phyloP scores from a whole-genome alignment of 2,113 vertebrate species.

The Brienomyrus brachyistius region DNA sequence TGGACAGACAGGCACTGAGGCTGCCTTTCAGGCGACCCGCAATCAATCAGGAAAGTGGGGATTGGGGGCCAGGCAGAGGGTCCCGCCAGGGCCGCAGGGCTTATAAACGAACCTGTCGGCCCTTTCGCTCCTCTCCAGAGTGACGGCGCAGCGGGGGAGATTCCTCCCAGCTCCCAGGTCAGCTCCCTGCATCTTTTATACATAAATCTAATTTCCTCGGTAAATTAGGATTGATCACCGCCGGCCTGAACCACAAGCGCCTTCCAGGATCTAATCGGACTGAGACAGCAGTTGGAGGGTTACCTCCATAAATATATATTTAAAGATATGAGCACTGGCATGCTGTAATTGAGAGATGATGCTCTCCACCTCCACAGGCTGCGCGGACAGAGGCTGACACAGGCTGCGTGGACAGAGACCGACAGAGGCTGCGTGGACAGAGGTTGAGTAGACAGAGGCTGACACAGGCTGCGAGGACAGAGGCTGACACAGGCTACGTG shows the following conservation, averaged over 20 bases:
- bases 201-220: slow-evolving; percentile 58
- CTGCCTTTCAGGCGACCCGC: neutral
- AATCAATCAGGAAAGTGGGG: neutral
- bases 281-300: slow-evolving; percentile 49
- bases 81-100: neutral
- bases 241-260: slow-evolving; percentile 57
- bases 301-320: slow-evolving; percentile 65
- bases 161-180: slow-evolving; percentile 52
- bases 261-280: slow-evolving; percentile 60
- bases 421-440: neutral
- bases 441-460: too few species aligned
- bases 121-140: neutral
- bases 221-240: slow-evolving; percentile 68
- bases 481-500: neutral
- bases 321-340: slow-evolving; percentile 51
- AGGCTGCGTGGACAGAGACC: too few species aligned
- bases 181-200: slow-evolving; percentile 52
- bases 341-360: slow-evolving; percentile 58
- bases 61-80: neutral
- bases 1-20: neutral
- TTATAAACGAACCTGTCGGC: neutral
- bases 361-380: slow-evolving; percentile 45
- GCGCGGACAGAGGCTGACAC: neutral
- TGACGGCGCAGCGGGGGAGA: slow-evolving; percentile 37
- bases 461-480: neutral